phyloP scores from a whole-genome alignment of 92 coral and sea anemone genomes.

The Zoanthus solanderi region DNA sequence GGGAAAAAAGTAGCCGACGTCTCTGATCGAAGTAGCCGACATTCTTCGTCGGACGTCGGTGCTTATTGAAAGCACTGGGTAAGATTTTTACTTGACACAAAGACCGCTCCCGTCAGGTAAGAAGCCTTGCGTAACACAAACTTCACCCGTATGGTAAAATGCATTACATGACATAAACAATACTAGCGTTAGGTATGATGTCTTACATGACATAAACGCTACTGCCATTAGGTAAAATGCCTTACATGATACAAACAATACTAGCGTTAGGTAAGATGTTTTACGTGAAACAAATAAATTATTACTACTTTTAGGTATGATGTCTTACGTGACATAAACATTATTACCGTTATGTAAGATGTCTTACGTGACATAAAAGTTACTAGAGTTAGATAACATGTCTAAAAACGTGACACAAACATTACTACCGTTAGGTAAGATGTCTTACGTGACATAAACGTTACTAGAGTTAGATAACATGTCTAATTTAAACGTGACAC shows the following conservation, averaged over 20 bases:
- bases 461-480: neutral
- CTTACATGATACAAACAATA: neutral
- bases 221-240: neutral
- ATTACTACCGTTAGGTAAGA: neutral
- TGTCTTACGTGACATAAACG: no score
- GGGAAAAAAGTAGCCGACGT: no score
- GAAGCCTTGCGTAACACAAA: neutral
- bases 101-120: neutral
- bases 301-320: neutral
- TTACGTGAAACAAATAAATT: no score
- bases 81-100: no score
- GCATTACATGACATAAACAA: neutral
- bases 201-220: neutral
- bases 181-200: neutral
- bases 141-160: neutral
- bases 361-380: no score
- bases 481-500: neutral
- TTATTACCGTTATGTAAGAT: neutral
- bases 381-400: neutral
- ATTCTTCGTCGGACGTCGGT: no score
- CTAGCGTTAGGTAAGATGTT: neutral
- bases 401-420: neutral
- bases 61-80: no score
- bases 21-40: no score
- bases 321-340: neutral